Conservation (phyloP, 2,113 vertebrate genomes). For the Elephas maximus region DNA sequence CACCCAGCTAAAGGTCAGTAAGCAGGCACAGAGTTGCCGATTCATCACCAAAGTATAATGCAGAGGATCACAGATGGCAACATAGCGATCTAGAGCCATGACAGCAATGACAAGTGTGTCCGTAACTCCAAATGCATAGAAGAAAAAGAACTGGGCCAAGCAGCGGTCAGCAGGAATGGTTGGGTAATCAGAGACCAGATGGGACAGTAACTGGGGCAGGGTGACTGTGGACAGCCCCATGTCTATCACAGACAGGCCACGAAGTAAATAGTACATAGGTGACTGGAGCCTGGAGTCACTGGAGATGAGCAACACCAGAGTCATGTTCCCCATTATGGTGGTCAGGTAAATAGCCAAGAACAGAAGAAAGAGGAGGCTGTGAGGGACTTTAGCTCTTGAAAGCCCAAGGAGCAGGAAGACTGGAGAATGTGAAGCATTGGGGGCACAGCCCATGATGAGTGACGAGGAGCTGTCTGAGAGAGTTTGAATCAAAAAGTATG, state of each 20-base stretch:
- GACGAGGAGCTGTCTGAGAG: not conserved
- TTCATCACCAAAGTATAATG: slow-evolving; percentile 78
- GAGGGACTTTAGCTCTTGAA: not conserved
- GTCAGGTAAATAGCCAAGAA: slow-evolving; percentile 75
- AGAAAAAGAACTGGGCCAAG: slow-evolving; percentile 82
- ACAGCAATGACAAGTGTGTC: slow-evolving; percentile 77
- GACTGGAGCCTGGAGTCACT: slow-evolving; percentile 72
- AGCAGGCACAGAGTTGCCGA: slow-evolving; percentile 46
- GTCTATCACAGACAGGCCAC: slow-evolving; percentile 78
- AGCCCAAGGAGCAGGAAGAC: slow-evolving; percentile 77
- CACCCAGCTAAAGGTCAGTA: slow-evolving; percentile 61
- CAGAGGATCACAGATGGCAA: slow-evolving; percentile 79
- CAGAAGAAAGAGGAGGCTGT: slow-evolving; percentile 53
- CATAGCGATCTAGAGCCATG: slow-evolving; percentile 78
- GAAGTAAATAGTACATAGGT: slow-evolving; percentile 84
- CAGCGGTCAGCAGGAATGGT: slow-evolving; percentile 75
- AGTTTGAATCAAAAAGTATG: not conserved
- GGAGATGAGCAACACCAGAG: slow-evolving; percentile 77
- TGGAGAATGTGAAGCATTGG: slow-evolving; percentile 75
- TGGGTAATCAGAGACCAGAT: slow-evolving; percentile 64
- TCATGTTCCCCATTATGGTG: slow-evolving; percentile 77
- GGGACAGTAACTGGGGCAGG: slow-evolving; percentile 75
- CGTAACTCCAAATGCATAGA: slow-evolving; percentile 78
- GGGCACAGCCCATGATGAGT: slow-evolving; percentile 70
- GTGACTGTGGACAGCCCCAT: slow-evolving; percentile 74